These are phyloP conservation scores for Erannis defoliaria DNA, from an alignment of 2,888 invertebrate species.

Conservation along the genomic window DNA sequence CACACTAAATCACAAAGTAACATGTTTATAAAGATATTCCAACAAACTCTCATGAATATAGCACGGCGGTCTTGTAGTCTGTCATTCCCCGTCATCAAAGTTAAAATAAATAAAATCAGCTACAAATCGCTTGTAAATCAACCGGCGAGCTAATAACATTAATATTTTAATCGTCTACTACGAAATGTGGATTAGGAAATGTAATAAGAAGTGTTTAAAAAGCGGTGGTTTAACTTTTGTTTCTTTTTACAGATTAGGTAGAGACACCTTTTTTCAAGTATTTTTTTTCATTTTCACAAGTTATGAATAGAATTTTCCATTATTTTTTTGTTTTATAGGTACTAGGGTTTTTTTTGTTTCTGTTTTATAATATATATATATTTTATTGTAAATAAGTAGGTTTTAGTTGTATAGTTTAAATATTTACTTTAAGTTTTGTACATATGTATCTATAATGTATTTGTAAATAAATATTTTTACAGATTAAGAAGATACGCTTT, in stretches of 20 bases:
- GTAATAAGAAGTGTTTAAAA: slow-evolving; percentile 6
- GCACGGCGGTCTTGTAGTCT: slow-evolving; percentile 7
- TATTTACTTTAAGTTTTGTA: too few species aligned
- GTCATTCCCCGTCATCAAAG: slow-evolving; percentile 34
- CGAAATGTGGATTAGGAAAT: slow-evolving; percentile 29
- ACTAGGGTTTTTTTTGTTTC: too few species aligned
- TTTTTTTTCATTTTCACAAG: neutral
- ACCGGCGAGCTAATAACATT: slow-evolving; percentile 12
- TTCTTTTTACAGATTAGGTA: neutral
- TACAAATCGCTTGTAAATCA: slow-evolving; percentile 32
- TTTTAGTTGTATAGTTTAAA: too few species aligned
- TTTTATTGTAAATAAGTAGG: too few species aligned
- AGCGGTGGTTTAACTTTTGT: neutral
- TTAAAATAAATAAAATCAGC: slow-evolving; percentile 23
- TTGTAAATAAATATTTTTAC: too few species aligned
- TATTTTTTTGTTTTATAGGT: too few species aligned
- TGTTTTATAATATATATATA: too few species aligned
- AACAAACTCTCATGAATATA: slow-evolving; percentile 21
- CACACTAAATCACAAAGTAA: slow-evolving; percentile 17
- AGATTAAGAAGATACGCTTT: too few species aligned
- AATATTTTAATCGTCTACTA: slow-evolving; percentile 35
- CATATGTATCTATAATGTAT: too few species aligned
- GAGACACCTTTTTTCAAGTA: neutral
- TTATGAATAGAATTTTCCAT: neutral
- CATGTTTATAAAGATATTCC: slow-evolving; percentile 29